Conservation (phyloP, 2,113 vertebrate species). For the Microcebus jonahi region DNA sequence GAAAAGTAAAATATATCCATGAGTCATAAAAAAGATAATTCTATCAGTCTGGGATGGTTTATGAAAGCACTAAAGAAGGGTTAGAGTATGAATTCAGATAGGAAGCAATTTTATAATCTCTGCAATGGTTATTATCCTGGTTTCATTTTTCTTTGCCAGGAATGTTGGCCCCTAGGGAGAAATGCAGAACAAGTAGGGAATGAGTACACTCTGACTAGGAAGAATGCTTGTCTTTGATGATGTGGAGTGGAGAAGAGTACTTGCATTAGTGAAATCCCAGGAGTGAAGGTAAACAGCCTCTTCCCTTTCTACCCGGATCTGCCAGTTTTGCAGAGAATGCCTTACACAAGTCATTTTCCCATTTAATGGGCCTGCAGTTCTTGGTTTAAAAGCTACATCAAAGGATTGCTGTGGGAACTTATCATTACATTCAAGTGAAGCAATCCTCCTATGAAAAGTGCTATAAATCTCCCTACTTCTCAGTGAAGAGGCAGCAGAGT, state of each 20-base stretch:
- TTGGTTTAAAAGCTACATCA: not conserved
- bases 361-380: not conserved
- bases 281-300: not conserved
- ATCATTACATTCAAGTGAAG: conserved; percentile 21
- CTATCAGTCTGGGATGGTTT: conserved; percentile 44
- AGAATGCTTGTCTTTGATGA: conserved; percentile 45
- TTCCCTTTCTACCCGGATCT: not conserved
- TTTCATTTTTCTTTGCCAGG: conserved; percentile 66
- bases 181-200: not conserved
- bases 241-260: not conserved
- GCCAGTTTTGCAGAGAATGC: not conserved
- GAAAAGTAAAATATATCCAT: conserved; percentile 52
- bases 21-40: conserved; percentile 60
- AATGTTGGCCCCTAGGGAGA: conserved; percentile 60
- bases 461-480: not conserved
- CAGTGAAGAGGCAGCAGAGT: not conserved
- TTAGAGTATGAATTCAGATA: conserved; percentile 53
- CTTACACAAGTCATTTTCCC: conserved; percentile 8
- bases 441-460: not conserved
- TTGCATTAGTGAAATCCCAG: not conserved
- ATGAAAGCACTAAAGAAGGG: conserved; percentile 38
- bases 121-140: conserved; percentile 32
- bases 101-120: conserved; percentile 67
- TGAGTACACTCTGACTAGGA: conserved; percentile 12
- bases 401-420: conserved; percentile 3